Conservation (phyloP, 2,888 invertebrate genomes). For the Metellina segmentata region DNA sequence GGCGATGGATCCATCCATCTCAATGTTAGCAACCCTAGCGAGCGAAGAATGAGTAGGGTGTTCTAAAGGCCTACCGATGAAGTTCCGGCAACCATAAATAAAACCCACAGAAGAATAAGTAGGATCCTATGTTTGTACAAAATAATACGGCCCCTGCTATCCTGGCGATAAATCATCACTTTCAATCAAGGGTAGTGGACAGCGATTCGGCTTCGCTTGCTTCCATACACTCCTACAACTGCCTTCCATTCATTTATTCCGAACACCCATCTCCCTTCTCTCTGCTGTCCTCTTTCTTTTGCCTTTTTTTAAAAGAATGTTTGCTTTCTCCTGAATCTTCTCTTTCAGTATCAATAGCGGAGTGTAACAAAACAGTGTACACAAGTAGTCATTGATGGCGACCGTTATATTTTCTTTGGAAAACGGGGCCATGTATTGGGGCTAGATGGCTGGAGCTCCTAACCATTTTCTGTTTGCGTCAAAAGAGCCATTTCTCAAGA, state of each 20-base stretch:
- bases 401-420: too few relatives aligned
- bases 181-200: conserved; percentile 67
- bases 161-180: conserved; percentile 62
- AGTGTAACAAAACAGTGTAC: too few relatives aligned
- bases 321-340: too few relatives aligned
- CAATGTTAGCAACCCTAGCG: conserved; percentile 6
- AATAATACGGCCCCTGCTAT: conserved; percentile 66
- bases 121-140: conserved; percentile 68
- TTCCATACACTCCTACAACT: neutral
- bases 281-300: neutral
- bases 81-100: conserved; percentile 61
- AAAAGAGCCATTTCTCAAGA: too few relatives aligned
- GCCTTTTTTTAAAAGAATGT: neutral
- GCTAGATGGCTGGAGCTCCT: too few relatives aligned
- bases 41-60: conserved; percentile 8
- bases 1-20: neutral
- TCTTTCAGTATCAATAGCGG: too few relatives aligned
- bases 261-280: neutral
- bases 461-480: too few relatives aligned
- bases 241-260: conserved; percentile 21
- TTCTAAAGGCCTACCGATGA: conserved; percentile 17
- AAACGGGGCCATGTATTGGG: too few relatives aligned
- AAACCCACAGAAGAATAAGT: conserved; percentile 62
- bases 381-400: too few relatives aligned
- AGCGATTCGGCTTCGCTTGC: neutral